Conservation (phyloP, 2,888 invertebrate species). For the Drosophila lutescens region DNA sequence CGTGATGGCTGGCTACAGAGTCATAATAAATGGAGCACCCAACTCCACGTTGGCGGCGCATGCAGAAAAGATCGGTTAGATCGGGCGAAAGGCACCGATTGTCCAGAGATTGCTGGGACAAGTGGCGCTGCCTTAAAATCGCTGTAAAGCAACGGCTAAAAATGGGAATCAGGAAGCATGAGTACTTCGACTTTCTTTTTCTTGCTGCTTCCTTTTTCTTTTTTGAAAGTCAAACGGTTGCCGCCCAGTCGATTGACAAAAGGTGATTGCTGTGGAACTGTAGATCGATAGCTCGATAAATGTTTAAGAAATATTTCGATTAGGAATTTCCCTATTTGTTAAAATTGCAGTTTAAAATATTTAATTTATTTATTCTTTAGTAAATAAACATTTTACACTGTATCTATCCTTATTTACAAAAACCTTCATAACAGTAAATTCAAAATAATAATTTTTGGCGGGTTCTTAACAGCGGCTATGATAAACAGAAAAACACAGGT, state of each 20-base stretch:
- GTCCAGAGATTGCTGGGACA: constrained; percentile 53
- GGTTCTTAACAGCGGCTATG: neutral
- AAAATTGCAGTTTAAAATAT: no score
- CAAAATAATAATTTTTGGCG: neutral
- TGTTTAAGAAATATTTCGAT: neutral
- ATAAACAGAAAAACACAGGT: rapidly evolving
- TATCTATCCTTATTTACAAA: no score
- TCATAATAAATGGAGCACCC: constrained; percentile 75
- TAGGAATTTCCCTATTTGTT: no score
- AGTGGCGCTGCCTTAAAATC: constrained; percentile 61
- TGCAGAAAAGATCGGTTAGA: constrained; percentile 67
- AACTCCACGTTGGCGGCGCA: constrained; percentile 49
- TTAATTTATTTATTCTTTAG: no score
- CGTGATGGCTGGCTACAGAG: constrained; percentile 42
- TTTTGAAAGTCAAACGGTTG: constrained; percentile 28
- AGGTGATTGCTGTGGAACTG: constrained; percentile 30
- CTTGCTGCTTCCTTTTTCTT: constrained; percentile 18
- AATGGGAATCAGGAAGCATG: constrained; percentile 35
- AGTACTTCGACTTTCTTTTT: constrained; percentile 29
- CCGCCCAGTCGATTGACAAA: neutral
- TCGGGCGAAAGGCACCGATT: constrained; percentile 58
- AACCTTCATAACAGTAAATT: no score
- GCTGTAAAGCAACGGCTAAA: constrained; percentile 18
- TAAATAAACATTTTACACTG: no score
- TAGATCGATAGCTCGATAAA: neutral